Evolutionary conservation across 2,113 vertebrate species (phyloP).

Genomic region (Anoplopoma fimbria): DNA sequence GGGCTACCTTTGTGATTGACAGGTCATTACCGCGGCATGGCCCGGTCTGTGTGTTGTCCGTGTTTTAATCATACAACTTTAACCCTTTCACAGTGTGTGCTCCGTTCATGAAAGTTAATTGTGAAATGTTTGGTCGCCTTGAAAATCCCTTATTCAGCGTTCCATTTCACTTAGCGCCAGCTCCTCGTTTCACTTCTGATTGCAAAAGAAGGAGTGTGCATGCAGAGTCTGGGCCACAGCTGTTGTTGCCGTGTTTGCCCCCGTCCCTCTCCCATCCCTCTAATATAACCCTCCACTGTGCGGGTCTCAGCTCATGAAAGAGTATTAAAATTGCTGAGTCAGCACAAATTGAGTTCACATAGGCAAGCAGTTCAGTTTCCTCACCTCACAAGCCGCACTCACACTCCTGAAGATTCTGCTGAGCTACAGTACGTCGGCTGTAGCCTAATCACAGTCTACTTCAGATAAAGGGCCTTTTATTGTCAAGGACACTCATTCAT

Average conservation of each 20-base stretch:
- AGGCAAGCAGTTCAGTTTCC: constrained; percentile 59
- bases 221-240: constrained; percentile 41
- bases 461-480: constrained; percentile 55
- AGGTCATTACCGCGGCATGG: neutral
- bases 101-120: neutral
- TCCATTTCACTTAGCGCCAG: neutral
- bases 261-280: constrained; percentile 28
- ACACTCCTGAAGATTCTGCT: constrained; percentile 19
- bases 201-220: neutral
- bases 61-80: neutral
- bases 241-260: constrained; percentile 35
- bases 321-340: constrained; percentile 49
- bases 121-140: neutral
- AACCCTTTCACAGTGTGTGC: neutral
- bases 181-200: neutral
- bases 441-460: constrained; percentile 37
- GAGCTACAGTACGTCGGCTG: constrained; percentile 33
- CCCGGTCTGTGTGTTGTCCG: no score
- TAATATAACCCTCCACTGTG: constrained; percentile 59
- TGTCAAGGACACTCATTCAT: constrained; percentile 50
- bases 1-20: neutral
- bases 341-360: constrained; percentile 53
- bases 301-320: constrained; percentile 57
- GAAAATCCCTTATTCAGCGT: neutral
- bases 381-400: constrained; percentile 14